Evolutionary conservation across 2,888 invertebrate species (phyloP), one percentile per base, ranked within the genome.

Genomic region (Conchocele bisecta): DNA sequence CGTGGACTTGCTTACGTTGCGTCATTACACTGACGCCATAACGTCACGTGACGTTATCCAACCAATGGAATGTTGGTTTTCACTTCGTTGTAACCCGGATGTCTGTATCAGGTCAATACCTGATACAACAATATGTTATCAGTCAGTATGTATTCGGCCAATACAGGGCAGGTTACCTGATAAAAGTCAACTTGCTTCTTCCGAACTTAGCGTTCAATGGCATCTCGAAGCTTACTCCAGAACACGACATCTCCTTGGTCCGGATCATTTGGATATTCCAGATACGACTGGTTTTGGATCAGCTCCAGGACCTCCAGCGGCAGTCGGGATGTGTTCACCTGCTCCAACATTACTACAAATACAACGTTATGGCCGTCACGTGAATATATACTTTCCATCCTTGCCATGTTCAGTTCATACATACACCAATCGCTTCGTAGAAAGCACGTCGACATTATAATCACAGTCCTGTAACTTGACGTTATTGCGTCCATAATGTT

Each of bases 321-420:
- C 42, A 72, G 48, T 4, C 56, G 24, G n/a, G 26, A 42, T 28
- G 17, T 9, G 1, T 56, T 24, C 1, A 69, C 48, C 9, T 50
- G 20, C 22, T 57, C 57, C n/a, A 44, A 33, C 31, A 61, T 5
- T 1, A 66, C 44, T 31, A 71, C 29, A 13, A 60, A 11, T 15
- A 71, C 5, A 37, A 41, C 42, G 17, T 22, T 29, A 4, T 28
- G 15, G 5, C 3, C 28, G 24, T 17, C 20, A 35, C 61, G 35
- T 0, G 59, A 57, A 29, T 61, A 68, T 7, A 75, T 64, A 48
- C 68, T 70, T 46, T 81, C 77, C 77, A 79, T 73, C 42, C 71
- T 41, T 0, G 83, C 79, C 67, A 79, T 81, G 22, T 79, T 69
- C 20, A 85, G 75, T 59, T 85, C 85, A 39, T 75, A 81, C 57